phyloP scores from a whole-genome alignment of 2,797 vertebrate genomes.

The Threskiornis aethiopicus region DNA sequence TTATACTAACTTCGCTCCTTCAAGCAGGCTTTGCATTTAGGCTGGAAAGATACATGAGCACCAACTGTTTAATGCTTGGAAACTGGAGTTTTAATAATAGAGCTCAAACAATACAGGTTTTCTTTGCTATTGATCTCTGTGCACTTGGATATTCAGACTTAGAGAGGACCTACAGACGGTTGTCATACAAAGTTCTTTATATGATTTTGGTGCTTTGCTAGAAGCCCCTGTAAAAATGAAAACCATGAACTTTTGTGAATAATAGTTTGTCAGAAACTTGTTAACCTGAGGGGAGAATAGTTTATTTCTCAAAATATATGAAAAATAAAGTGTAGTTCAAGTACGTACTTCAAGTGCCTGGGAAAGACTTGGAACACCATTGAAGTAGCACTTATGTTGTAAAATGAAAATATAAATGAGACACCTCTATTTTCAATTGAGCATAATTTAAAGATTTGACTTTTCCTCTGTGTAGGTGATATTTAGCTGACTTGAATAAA shows the following conservation, averaged over 20 bases:
- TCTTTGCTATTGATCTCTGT: not conserved
- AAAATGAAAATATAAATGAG: not conserved
- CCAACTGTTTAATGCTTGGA: not conserved
- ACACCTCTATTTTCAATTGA: not conserved
- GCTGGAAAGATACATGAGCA: not conserved
- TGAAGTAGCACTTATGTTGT: not conserved
- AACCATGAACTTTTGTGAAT: rapidly evolving
- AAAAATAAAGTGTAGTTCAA: not conserved
- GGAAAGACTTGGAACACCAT: not conserved
- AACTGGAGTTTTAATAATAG: not conserved
- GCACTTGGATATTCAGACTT: not conserved
- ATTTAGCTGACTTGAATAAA: not conserved
- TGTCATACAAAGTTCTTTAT: not conserved
- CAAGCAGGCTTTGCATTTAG: not conserved
- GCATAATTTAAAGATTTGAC: not conserved
- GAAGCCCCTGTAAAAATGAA: not conserved
- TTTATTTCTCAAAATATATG: not conserved
- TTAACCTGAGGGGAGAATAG: not conserved
- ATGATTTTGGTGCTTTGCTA: not conserved
- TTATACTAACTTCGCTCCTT: not conserved
- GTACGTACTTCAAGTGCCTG: not conserved
- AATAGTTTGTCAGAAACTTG: not conserved
- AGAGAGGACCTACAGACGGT: not conserved
- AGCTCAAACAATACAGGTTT: not conserved
- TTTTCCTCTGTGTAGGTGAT: not conserved